Percentiles rank a stretch among this genome's conserved stretches.
Evolutionary conservation across 2,797 vertebrate species (phyloP).

Genomic region (Myripristis jacobus): DNA sequence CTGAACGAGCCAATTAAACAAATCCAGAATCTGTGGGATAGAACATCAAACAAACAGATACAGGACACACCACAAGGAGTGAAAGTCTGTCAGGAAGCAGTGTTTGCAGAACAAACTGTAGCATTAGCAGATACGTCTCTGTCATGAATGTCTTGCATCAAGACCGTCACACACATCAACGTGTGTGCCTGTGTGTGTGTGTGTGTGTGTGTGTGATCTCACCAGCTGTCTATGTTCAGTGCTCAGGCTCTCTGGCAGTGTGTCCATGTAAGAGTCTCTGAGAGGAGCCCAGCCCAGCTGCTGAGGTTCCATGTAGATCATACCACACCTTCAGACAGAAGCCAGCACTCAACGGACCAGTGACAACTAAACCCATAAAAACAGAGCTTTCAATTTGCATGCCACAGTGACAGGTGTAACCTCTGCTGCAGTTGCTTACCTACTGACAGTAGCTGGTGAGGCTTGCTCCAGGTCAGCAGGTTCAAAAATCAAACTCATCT

Average conservation of each 20-base stretch:
- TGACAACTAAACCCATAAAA: background rate
- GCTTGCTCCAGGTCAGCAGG: conserved; percentile 93
- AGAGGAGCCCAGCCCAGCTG: conserved; percentile 93
- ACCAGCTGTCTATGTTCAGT: conserved; percentile 88
- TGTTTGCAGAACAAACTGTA: too few species aligned
- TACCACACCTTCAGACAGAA: conserved; percentile 88
- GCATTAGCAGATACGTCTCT: too few species aligned
- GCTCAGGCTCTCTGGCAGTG: conserved; percentile 83
- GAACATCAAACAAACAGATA: conserved; percentile 33
- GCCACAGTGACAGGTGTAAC: background rate
- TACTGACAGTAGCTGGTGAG: conserved; percentile 95
- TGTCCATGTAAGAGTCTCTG: conserved; percentile 93
- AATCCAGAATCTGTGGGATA: conserved; percentile 83
- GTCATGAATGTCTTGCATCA: background rate
- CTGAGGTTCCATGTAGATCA: conserved; percentile 97
- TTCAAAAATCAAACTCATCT: conserved; percentile 97
- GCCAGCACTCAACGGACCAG: conserved; percentile 19
- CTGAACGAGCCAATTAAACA: conserved; percentile 92
- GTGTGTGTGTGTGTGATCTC: conserved; percentile 40
- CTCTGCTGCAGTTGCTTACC: conserved; percentile 75
- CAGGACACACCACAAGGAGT: background rate
- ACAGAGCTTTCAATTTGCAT: background rate
- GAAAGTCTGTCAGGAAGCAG: background rate
- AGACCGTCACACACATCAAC: too few species aligned
- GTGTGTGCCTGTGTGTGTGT: background rate